phyloP scores from a whole-genome alignment of 2,113 vertebrate species.

The Bufo bufo region DNA sequence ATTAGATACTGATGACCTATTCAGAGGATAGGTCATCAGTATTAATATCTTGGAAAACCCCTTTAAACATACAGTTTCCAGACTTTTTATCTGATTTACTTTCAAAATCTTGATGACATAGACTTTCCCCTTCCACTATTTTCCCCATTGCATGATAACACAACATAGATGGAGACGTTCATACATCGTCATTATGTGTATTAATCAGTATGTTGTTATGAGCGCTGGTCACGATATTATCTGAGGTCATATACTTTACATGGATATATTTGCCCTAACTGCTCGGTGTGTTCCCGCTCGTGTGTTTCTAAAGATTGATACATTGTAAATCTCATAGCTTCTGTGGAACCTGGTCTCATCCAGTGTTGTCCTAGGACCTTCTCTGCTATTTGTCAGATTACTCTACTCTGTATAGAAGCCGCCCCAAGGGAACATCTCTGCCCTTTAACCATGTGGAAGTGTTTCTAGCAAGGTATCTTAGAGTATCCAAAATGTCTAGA shows the following conservation, averaged over 20 bases:
- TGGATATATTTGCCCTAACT: neutral
- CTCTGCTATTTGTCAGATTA: slow-evolving; percentile 4
- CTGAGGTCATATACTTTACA: neutral
- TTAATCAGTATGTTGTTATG: neutral
- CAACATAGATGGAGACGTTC: no score
- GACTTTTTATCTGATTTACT: no score
- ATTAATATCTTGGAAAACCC: no score
- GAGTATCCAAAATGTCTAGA: neutral
- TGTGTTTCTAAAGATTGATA: slow-evolving; percentile 19
- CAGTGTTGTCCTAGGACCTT: neutral
- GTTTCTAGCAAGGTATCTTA: neutral
- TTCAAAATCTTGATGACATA: no score
- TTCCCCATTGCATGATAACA: no score
- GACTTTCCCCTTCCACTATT: no score
- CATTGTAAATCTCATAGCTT: neutral
- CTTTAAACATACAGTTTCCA: no score
- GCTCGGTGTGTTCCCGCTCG: neutral
- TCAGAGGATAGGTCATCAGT: no score
- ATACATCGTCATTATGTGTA: no score
- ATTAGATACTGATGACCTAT: no score
- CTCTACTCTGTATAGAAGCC: neutral
- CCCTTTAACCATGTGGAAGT: neutral
- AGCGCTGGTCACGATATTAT: neutral
- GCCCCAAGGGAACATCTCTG: no score
- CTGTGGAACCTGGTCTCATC: neutral